Evolutionary conservation across 2,797 vertebrate genomes (phyloP), one percentile per base, ranked within the genome.

Genomic region (Gallinago solitaria): DNA sequence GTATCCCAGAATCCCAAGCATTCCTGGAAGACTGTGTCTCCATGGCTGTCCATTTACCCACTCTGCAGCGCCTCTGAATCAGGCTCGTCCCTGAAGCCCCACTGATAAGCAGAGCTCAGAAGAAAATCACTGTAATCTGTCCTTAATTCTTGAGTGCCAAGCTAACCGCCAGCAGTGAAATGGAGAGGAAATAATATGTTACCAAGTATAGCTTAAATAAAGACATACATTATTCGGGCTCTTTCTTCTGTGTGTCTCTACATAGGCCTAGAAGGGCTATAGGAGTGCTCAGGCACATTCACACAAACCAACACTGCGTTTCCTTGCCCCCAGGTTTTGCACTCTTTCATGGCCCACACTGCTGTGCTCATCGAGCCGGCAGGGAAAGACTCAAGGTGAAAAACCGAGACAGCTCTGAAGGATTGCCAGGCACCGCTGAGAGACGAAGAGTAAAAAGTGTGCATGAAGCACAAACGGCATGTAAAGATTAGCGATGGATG

Each of bases 51-150:
- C 83, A 77, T 92, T 94, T 94, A 83, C 57, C 65, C 68, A 71
- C 75, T 12, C 11, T 37, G 83, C 48, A 93, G 71, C 3, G 0
- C 65, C 45, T 75, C 73, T 0, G 0, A 69, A 87, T 61, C 88
- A 87, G 83, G 57, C 78, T 95, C 84, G 87, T 96, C 95, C 92
- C 73, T 83, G 94, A 91, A 95, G 95, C 73, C 82, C 79, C 89
- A 89, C 95, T 85, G 94, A 92, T 92, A 95, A 95, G 68, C 85
- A 89, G 60, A 94, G 75, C 91, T 95, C 90, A 57, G 83, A 87
- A 91, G 86, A 95, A 96, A 96, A 97, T 96, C 87, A 94, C 95
- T 95, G 86, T 97, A 96, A 96, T 95, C 90, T 95, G 81, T 86
- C 94, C 86, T 95, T 96, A 95, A 96, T 95, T 96, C 91, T 85